Percentiles rank a stretch among this genome's conserved stretches.
phyloP scores from a whole-genome alignment of 2,113 vertebrate species.

The Fregetta grallaria region DNA sequence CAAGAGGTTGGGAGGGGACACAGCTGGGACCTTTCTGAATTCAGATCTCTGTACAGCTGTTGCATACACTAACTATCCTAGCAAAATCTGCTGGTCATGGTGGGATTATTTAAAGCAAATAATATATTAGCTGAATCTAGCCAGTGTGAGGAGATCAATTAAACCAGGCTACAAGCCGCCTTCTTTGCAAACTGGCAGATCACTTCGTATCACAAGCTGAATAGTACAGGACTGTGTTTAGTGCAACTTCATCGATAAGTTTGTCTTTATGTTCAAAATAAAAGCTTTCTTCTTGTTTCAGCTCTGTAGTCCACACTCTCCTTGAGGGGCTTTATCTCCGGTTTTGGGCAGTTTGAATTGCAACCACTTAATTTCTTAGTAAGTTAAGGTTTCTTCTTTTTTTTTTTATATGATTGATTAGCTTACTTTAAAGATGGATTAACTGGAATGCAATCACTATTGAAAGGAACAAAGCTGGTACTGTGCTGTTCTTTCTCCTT shows the following conservation, averaged over 20 bases:
- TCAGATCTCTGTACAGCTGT: not conserved
- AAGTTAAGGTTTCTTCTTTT: not conserved
- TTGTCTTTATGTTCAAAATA: not conserved
- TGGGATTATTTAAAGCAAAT: not conserved
- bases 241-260: not conserved
- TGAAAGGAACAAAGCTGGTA: not conserved
- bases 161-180: not conserved
- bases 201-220: not conserved
- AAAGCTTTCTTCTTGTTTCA: not conserved
- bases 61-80: not conserved
- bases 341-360: slow-evolving; percentile 53
- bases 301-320: slow-evolving; percentile 25
- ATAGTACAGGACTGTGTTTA: not conserved
- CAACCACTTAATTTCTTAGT: slow-evolving; percentile 70
- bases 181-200: not conserved
- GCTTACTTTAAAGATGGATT: not conserved
- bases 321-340: slow-evolving; percentile 47
- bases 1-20: not conserved
- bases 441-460: not conserved
- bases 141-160: not conserved
- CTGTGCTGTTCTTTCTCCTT: not conserved
- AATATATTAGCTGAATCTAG: not conserved
- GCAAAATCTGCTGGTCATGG: not conserved
- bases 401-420: not conserved
- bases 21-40: not conserved